phyloP scores from a whole-genome alignment of 2,113 vertebrate genomes.

The Oenanthe oenanthe region DNA sequence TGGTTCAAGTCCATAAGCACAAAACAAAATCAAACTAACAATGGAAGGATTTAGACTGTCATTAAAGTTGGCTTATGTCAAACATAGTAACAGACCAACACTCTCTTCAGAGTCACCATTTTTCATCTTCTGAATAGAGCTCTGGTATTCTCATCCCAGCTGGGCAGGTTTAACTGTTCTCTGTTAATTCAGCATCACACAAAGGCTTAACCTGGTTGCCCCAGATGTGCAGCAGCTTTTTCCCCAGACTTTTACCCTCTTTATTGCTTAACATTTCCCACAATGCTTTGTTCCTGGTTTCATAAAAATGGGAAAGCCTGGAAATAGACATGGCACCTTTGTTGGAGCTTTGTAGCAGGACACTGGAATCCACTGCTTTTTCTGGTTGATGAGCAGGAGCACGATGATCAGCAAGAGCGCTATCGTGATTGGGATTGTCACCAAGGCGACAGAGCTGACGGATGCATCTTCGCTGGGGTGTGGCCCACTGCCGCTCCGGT shows the following conservation, averaged over 20 bases:
- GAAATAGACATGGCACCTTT: slow-evolving; percentile 74
- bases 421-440: slow-evolving; percentile 80
- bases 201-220: neutral
- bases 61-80: neutral
- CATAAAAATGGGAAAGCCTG: neutral
- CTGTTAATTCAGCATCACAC: neutral
- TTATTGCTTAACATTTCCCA: neutral
- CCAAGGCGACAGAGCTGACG: slow-evolving; percentile 78
- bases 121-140: neutral
- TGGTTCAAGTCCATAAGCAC: neutral
- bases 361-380: slow-evolving; percentile 88
- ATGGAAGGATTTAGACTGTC: neutral
- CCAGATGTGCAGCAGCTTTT: neutral
- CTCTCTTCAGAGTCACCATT: neutral
- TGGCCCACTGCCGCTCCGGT: slow-evolving; percentile 73
- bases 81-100: neutral
- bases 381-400: slow-evolving; percentile 86
- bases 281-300: neutral
- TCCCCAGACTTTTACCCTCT: neutral
- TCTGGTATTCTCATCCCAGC: neutral
- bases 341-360: slow-evolving; percentile 87
- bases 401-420: slow-evolving; percentile 79
- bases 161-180: neutral
- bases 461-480: slow-evolving; percentile 69
- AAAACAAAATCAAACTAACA: neutral